Conservation (phyloP, 1,140 invertebrate genomes). For the Drosophila sp. region DNA sequence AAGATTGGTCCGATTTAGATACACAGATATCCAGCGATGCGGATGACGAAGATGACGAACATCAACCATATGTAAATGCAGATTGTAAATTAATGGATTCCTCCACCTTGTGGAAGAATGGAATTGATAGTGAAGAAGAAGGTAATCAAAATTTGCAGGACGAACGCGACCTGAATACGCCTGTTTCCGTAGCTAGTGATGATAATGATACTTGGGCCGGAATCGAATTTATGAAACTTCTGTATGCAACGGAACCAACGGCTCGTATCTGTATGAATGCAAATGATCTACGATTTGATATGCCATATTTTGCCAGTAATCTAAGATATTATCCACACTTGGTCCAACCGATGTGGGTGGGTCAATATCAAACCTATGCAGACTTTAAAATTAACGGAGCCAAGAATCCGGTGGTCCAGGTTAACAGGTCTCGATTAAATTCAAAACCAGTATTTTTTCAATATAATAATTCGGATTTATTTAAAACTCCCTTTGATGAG, state of each 20-base stretch:
- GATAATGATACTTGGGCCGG: too few relatives aligned
- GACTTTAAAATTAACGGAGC: slow-evolving; percentile 3
- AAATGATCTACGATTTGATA: neutral
- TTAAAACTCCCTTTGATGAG: neutral
- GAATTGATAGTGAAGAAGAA: too few relatives aligned
- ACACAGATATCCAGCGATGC: too few relatives aligned
- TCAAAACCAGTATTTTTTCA: neutral
- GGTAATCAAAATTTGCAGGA: too few relatives aligned
- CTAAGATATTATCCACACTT: slow-evolving; percentile 49
- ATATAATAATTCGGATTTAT: neutral
- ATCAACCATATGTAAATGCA: too few relatives aligned
- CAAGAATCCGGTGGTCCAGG: too few relatives aligned
- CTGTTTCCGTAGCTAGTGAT: too few relatives aligned
- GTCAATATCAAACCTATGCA: slow-evolving; percentile 25
- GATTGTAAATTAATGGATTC: too few relatives aligned
- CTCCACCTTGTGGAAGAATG: too few relatives aligned
- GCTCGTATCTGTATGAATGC: neutral
- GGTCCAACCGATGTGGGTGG: slow-evolving; percentile 24
- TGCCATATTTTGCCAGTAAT: slow-evolving; percentile 52
- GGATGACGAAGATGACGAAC: neutral
- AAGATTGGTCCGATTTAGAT: neutral
- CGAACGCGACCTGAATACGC: too few relatives aligned
- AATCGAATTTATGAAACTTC: too few relatives aligned
- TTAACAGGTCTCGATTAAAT: neutral
- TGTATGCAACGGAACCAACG: too few relatives aligned